Evolutionary conservation across 2,113 vertebrate species (phyloP).

Genomic region (Parotia lawesii): DNA sequence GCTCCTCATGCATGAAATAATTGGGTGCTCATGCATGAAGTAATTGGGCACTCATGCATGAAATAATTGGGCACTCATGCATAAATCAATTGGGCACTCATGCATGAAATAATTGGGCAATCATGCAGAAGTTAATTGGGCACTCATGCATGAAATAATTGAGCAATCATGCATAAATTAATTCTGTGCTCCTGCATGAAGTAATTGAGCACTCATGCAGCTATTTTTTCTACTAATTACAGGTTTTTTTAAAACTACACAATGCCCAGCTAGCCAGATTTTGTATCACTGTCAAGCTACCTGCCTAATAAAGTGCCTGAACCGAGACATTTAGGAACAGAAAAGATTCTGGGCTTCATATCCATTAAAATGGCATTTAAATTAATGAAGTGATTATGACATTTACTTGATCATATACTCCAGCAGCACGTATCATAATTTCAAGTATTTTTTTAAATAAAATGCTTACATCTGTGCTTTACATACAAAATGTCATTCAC

Average conservation of each 20-base stretch:
- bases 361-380: not conserved
- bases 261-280: not conserved
- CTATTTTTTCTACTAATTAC: not conserved
- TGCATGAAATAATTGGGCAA: too few species aligned
- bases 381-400: not conserved
- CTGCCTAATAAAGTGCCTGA: not conserved
- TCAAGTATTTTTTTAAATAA: not conserved
- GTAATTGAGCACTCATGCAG: not conserved
- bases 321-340: not conserved
- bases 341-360: not conserved
- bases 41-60: not conserved
- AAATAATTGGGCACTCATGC: not conserved
- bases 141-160: accelerated
- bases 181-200: not conserved
- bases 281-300: not conserved
- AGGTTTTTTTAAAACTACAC: not conserved
- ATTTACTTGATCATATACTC: not conserved
- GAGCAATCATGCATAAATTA: not conserved
- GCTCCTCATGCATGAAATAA: not conserved
- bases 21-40: not conserved
- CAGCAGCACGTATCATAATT: not conserved
- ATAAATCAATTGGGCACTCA: not conserved
- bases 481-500: not conserved
- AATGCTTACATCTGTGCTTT: not conserved
- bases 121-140: too few species aligned